Evolutionary conservation across 2,113 vertebrate species (phyloP), one percentile per base, ranked within the genome.

Genomic region (Axis porcinus): DNA sequence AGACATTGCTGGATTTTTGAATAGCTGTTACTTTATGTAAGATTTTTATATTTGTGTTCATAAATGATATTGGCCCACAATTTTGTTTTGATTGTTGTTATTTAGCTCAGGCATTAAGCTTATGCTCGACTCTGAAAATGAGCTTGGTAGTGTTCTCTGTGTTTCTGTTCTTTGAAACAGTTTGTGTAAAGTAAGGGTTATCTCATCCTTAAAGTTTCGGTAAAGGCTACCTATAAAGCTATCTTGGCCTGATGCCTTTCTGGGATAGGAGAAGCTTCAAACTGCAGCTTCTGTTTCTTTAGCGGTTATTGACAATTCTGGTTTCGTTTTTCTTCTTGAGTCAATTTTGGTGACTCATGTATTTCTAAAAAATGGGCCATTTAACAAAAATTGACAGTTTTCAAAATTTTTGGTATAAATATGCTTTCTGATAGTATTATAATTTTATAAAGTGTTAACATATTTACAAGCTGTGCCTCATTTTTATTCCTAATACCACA

Each of bases 291-390:
- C 16, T 47, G 74, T 95, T 89, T 97, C 30, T 96, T 94, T 79
- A 13, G 45, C 60, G 11, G 47, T 52, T 90, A 52, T 90, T 92
- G 58, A 95, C 23, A 84, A 45, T 78, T 95, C 14, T 70, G n/a
- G 19, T 83, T 96, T 97, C 81, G 30, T 90, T 96, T 97, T 93
- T 64, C n/a, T 97, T 89, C 30, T 89, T 52, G 25, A 83, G 81
- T 79, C 76, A 86, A 78, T 94, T 95, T 84, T 81, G 33, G 43
- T 85, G 76, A 85, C 58, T 93, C 87, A 45, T 52, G 33, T 76
- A 89, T 93, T 91, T 91, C 50, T 50, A 43, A 89, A 89, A 86
- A 67, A 10, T 50, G 52, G 40, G 40, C 84, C 23, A 52, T 47
- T 83, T 89, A 67, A 89, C 43, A 92, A 95, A 93, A 92, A 64